phyloP scores from a whole-genome alignment of 2,888 invertebrate species.

The Tineola bisselliella region DNA sequence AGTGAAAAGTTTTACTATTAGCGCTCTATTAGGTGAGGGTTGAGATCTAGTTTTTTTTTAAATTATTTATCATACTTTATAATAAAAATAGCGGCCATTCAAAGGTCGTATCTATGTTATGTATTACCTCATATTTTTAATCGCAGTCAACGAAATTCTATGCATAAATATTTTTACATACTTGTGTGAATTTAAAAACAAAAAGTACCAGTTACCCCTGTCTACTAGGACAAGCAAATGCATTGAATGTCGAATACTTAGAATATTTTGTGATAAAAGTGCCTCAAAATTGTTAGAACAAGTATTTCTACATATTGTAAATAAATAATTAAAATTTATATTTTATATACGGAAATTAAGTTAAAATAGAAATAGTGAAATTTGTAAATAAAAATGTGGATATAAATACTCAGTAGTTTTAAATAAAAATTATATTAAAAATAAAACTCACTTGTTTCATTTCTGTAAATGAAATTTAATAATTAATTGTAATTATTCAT shows the following conservation, averaged over 20 bases:
- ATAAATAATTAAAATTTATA: constrained; percentile 12
- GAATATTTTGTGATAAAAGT: constrained; percentile 9
- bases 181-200: too few species aligned
- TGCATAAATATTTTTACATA: too few species aligned
- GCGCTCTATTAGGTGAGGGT: constrained; percentile 59
- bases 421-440: not conserved
- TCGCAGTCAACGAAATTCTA: constrained; percentile 15
- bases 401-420: constrained; percentile 2
- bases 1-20: constrained; percentile 58
- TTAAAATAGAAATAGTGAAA: constrained; percentile 3
- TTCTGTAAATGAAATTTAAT: too few species aligned
- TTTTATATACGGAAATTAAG: too few species aligned
- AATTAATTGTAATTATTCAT: too few species aligned
- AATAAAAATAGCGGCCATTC: too few species aligned
- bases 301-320: constrained; percentile 20
- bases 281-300: constrained; percentile 5
- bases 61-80: not conserved
- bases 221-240: too few species aligned
- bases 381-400: constrained; percentile 12
- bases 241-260: too few species aligned
- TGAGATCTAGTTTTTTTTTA: constrained; percentile 21
- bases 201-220: too few species aligned
- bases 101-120: too few species aligned
- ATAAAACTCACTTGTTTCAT: too few species aligned
- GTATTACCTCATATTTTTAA: constrained; percentile 15